These are phyloP conservation scores for Apamea epomidion DNA, from an alignment of 2,888 invertebrate genomes.

Conservation along the genomic window DNA sequence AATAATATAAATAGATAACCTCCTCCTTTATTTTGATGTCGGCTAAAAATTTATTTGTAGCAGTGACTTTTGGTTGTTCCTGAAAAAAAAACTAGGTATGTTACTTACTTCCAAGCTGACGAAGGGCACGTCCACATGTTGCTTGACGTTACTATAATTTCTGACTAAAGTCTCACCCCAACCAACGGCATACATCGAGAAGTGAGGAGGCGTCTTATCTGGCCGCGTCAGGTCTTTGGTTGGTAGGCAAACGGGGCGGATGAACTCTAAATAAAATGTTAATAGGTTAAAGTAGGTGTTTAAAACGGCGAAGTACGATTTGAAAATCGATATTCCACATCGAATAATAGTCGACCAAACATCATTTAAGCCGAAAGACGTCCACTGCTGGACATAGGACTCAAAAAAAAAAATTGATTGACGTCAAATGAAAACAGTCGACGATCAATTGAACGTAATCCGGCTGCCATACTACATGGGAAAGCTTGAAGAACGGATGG, in stretches of 20 bases:
- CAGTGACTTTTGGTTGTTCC: not conserved
- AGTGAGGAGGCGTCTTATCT: slow-evolving; percentile 4
- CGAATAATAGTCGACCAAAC: not conserved
- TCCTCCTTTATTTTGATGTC: not conserved
- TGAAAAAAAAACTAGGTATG: not conserved
- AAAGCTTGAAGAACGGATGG: not conserved
- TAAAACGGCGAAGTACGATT: not conserved
- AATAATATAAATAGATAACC: not conserved
- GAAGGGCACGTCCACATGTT: slow-evolving; percentile 13
- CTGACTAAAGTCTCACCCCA: slow-evolving; percentile 22
- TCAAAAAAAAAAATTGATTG: not conserved
- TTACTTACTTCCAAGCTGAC: slow-evolving; percentile 19
- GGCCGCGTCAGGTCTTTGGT: slow-evolving; percentile 25
- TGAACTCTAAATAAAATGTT: slow-evolving; percentile 53
- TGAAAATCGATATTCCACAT: not conserved
- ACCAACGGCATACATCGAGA: slow-evolving; percentile 47
- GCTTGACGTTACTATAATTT: slow-evolving; percentile 11
- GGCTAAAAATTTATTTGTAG: not conserved
- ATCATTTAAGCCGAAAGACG: not conserved
- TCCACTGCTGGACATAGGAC: no score
- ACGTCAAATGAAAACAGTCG: not conserved
- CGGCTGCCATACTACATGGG: not conserved
- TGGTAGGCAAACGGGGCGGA: slow-evolving; percentile 55
- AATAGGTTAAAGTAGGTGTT: not conserved
- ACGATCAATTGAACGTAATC: no score